Conservation (phyloP, 2,113 vertebrate species). For the Bucco capensis region DNA sequence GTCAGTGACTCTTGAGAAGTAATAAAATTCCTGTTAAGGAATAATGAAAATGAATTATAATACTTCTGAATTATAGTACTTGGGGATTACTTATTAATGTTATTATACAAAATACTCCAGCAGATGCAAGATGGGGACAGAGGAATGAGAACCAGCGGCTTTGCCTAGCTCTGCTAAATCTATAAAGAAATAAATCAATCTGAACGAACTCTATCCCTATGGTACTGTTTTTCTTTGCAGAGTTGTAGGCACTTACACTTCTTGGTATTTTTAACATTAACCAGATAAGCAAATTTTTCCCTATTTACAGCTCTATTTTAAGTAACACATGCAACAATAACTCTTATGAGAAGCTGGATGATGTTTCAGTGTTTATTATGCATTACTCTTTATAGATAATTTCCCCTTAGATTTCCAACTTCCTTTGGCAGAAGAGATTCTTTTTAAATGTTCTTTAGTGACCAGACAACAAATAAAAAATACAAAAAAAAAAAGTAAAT, state of each 20-base stretch:
- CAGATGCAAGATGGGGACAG: not conserved
- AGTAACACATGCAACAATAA: not conserved
- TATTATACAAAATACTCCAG: not conserved
- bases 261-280: not conserved
- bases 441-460: not conserved
- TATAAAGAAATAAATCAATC: not conserved
- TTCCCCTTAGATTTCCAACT: not conserved
- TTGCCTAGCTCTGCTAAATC: not conserved
- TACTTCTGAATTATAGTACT: not conserved
- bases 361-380: not conserved
- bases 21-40: not conserved
- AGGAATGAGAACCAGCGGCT: not conserved
- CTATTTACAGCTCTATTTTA: not conserved
- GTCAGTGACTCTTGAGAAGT: not conserved
- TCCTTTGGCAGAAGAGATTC: not conserved
- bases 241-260: not conserved
- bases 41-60: not conserved
- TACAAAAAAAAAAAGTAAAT: not conserved
- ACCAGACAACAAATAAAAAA: not conserved
- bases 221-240: not conserved
- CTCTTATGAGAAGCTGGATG: not conserved
- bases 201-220: not conserved
- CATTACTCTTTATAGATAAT: not conserved
- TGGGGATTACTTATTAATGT: not conserved
- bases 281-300: not conserved